These are phyloP conservation scores for Hyalella azteca DNA, from an alignment of 2,888 invertebrate species.

Conservation along the genomic window DNA sequence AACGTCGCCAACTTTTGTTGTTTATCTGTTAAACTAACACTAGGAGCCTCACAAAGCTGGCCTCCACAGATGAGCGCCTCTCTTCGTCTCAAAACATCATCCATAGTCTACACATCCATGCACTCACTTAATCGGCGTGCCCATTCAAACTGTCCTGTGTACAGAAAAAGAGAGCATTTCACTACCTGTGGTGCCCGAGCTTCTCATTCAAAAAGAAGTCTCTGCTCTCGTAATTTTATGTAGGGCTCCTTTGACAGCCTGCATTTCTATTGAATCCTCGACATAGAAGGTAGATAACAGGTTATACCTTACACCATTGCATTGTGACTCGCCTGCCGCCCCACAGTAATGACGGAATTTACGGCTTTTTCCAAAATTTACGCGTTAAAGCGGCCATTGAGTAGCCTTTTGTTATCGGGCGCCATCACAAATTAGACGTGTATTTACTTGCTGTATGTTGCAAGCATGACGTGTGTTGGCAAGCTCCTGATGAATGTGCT, in stretches of 20 bases:
- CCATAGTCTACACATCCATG: background rate
- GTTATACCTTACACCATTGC: background rate
- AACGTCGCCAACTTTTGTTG: background rate
- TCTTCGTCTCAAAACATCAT: background rate
- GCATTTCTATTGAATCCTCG: constrained; percentile 13
- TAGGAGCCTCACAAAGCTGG: background rate
- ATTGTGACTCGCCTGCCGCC: background rate
- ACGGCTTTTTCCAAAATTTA: constrained; percentile 1
- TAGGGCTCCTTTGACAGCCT: background rate
- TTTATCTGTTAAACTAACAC: constrained; percentile 29
- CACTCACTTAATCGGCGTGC: background rate
- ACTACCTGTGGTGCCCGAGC: too few species aligned
- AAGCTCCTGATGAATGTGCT: too few species aligned
- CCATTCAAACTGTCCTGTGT: too few species aligned
- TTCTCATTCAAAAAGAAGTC: background rate
- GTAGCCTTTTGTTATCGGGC: too few species aligned
- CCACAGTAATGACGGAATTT: background rate
- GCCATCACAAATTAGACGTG: too few species aligned
- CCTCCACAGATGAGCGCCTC: background rate
- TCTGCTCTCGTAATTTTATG: background rate
- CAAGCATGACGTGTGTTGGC: too few species aligned
- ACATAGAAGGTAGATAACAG: background rate
- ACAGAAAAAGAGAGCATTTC: too few species aligned
- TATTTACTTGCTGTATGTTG: too few species aligned
- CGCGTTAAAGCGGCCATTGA: background rate